Evolutionary conservation across 2,888 invertebrate species (phyloP).

Genomic region (Julus scanicus): DNA sequence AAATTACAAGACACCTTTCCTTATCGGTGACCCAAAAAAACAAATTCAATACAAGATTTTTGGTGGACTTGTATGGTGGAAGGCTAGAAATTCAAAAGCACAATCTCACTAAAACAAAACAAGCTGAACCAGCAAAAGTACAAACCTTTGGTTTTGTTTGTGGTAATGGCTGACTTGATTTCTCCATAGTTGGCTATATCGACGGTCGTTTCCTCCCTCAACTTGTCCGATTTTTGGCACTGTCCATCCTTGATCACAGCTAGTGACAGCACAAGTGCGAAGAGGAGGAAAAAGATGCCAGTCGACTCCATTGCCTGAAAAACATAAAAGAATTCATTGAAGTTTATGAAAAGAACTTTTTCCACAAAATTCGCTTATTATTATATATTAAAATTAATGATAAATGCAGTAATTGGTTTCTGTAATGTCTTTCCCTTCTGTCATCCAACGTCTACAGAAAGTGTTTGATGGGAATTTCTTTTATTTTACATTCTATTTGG

Average conservation of each 20-base stretch:
- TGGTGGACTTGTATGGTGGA: too few relatives aligned
- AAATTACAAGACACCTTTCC: too few relatives aligned
- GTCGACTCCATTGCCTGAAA: slow-evolving; percentile 30
- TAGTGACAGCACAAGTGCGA: neutral
- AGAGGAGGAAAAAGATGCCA: neutral
- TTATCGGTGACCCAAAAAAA: too few relatives aligned
- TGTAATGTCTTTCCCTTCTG: neutral
- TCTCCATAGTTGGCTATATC: slow-evolving; percentile 58
- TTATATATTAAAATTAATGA: neutral
- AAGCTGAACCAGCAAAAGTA: neutral
- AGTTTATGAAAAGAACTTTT: neutral
- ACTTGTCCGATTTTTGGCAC: slow-evolving; percentile 53
- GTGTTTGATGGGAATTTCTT: neutral
- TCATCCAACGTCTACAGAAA: neutral
- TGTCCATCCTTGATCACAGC: slow-evolving; percentile 24
- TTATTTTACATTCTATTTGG: neutral
- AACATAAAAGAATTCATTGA: neutral
- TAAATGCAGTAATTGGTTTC: neutral
- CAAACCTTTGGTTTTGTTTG: slow-evolving; percentile 58
- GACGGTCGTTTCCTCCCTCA: slow-evolving; percentile 55
- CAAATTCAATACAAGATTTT: too few relatives aligned
- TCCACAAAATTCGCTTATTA: too few relatives aligned
- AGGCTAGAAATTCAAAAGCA: too few relatives aligned
- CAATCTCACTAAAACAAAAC: too few relatives aligned
- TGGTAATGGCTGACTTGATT: slow-evolving; percentile 58